phyloP scores from a whole-genome alignment of 2,113 vertebrate species.

The Alaudala cheleensis region DNA sequence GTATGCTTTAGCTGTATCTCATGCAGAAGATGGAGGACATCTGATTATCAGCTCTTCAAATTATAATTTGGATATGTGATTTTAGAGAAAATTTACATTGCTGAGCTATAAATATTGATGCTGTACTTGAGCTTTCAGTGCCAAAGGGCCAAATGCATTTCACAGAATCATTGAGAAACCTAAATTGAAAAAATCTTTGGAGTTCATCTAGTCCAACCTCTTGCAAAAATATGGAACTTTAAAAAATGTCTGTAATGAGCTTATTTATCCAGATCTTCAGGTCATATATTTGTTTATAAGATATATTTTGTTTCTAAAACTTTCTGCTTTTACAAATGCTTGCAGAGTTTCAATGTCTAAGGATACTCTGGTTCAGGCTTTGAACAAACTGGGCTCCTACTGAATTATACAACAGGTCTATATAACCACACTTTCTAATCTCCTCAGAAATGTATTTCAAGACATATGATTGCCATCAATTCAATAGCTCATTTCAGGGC shows the following conservation, averaged over 20 bases:
- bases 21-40: background rate
- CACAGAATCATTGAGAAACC: background rate
- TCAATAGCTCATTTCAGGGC: background rate
- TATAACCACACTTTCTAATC: background rate
- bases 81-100: background rate
- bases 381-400: background rate
- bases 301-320: background rate
- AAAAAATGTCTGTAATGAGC: background rate
- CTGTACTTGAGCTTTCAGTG: background rate
- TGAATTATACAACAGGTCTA: background rate
- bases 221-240: background rate
- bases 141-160: background rate
- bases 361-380: background rate
- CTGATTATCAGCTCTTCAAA: constrained; percentile 27
- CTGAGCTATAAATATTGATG: background rate
- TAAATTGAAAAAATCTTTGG: background rate
- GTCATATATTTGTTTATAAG: background rate
- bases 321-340: background rate
- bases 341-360: background rate
- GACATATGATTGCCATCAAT: background rate
- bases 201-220: background rate
- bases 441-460: background rate
- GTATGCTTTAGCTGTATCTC: background rate
- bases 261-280: background rate
- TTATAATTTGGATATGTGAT: background rate